These are phyloP conservation scores for Cydia pomonella DNA, from an alignment of 1,140 invertebrate genomes.

Conservation along the genomic window DNA sequence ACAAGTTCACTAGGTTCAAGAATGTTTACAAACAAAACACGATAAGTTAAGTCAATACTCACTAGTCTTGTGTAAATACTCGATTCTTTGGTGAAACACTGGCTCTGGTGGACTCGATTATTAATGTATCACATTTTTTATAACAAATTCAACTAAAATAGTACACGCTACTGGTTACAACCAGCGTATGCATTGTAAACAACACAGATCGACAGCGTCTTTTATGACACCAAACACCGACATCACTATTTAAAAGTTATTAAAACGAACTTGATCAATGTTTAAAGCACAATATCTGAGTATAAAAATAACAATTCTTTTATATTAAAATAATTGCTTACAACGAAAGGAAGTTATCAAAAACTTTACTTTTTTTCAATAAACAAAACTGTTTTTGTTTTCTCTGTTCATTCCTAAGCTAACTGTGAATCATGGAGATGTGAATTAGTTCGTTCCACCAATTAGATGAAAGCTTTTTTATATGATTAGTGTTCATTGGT, in stretches of 20 bases:
- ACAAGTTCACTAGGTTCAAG: constrained; percentile 20
- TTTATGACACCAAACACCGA: not conserved
- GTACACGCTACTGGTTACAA: constrained; percentile 25
- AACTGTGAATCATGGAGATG: no score
- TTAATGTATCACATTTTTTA: constrained; percentile 26
- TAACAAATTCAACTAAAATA: constrained; percentile 23
- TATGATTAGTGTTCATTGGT: not conserved
- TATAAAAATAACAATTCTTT: not conserved
- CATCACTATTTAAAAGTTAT: not conserved
- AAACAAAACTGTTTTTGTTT: constrained; percentile 20
- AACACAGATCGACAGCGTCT: not conserved
- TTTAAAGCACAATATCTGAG: not conserved
- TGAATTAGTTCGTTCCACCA: not conserved
- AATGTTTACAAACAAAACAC: constrained; percentile 32
- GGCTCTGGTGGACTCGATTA: constrained; percentile 17
- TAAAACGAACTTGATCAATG: not conserved
- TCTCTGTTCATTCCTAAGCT: not conserved
- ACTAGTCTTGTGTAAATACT: constrained; percentile 25
- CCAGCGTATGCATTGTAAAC: constrained; percentile 15
- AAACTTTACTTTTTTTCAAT: constrained; percentile 25
- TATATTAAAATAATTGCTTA: not conserved
- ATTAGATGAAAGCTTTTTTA: not conserved
- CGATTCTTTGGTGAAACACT: constrained; percentile 27
- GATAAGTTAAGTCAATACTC: constrained; percentile 13
- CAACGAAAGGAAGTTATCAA: constrained; percentile 7